Evolutionary conservation across 2,797 vertebrate species (phyloP).

Genomic region (Amblyopsis hoosieri): DNA sequence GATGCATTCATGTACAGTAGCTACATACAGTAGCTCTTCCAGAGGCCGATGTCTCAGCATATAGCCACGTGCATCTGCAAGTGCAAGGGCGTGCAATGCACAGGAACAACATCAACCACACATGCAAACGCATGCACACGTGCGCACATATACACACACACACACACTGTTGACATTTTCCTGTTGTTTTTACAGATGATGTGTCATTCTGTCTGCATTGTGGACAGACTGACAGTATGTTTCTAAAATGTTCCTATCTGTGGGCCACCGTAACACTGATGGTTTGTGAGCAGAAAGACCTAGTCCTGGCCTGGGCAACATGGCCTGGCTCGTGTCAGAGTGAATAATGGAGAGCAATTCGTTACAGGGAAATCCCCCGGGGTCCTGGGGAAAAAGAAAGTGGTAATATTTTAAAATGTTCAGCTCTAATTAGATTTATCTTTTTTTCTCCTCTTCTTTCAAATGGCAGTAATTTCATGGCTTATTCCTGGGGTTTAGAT

Average conservation of each 20-base stretch:
- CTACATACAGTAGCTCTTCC: background rate
- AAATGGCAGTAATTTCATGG: conserved; percentile 76
- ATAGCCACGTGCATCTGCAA: conserved; percentile 38
- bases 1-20: conserved; percentile 6
- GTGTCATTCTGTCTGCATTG: conserved; percentile 27
- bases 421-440: conserved; percentile 48
- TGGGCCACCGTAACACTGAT: conserved; percentile 51
- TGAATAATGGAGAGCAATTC: conserved; percentile 65
- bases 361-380: conserved; percentile 49
- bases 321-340: conserved; percentile 50
- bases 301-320: conserved; percentile 44
- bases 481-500: conserved; percentile 65
- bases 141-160: background rate
- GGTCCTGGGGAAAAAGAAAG: conserved; percentile 19
- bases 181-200: background rate
- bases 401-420: conserved; percentile 64
- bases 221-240: conserved; percentile 33
- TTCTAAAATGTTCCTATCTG: conserved; percentile 34
- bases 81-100: conserved; percentile 8
- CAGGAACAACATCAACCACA: conserved; percentile 16
- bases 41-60: background rate
- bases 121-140: conserved; percentile 14
- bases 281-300: conserved; percentile 59
- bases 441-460: conserved; percentile 26
- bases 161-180: background rate